phyloP scores from a whole-genome alignment of 2,113 vertebrate genomes.

The Rhizomys pruinosus region DNA sequence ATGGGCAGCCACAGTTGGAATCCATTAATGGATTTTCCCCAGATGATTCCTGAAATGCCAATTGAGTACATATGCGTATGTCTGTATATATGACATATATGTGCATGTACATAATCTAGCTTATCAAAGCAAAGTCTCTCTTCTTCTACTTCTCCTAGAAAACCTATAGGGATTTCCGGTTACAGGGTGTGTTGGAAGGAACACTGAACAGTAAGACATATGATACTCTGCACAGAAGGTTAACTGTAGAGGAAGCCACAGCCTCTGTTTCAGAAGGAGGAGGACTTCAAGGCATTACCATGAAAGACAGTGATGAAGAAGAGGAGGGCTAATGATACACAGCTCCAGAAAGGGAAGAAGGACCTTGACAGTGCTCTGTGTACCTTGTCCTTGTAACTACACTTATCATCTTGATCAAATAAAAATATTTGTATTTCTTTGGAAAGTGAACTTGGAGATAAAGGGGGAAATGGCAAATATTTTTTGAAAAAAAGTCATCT shows the following conservation, averaged over 20 bases:
- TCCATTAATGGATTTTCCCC: background rate
- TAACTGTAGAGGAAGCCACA: slow-evolving; percentile 95
- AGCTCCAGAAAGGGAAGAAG: background rate
- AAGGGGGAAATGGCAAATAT: slow-evolving; percentile 79
- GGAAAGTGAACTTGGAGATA: slow-evolving; percentile 50
- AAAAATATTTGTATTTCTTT: slow-evolving; percentile 80
- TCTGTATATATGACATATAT: background rate
- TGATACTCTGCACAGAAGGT: slow-evolving; percentile 93
- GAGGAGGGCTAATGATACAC: slow-evolving; percentile 89
- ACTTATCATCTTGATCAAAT: slow-evolving; percentile 79
- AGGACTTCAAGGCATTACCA: slow-evolving; percentile 95
- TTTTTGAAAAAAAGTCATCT: slow-evolving; percentile 76
- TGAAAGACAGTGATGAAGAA: slow-evolving; percentile 98
- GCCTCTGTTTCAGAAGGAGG: slow-evolving; percentile 90
- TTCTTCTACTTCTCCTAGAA: slow-evolving; percentile 87
- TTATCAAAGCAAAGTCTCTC: slow-evolving; percentile 57
- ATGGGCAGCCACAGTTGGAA: background rate
- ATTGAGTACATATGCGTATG: background rate
- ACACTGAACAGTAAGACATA: slow-evolving; percentile 95
- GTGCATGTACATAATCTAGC: background rate
- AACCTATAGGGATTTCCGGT: slow-evolving; percentile 95
- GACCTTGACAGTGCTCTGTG: slow-evolving; percentile 27
- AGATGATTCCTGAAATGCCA: slow-evolving; percentile 35
- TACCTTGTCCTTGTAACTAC: slow-evolving; percentile 81
- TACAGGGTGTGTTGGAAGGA: slow-evolving; percentile 94